Evolutionary conservation across 2,797 vertebrate species (phyloP).

Genomic region (Tapirus indicus): DNA sequence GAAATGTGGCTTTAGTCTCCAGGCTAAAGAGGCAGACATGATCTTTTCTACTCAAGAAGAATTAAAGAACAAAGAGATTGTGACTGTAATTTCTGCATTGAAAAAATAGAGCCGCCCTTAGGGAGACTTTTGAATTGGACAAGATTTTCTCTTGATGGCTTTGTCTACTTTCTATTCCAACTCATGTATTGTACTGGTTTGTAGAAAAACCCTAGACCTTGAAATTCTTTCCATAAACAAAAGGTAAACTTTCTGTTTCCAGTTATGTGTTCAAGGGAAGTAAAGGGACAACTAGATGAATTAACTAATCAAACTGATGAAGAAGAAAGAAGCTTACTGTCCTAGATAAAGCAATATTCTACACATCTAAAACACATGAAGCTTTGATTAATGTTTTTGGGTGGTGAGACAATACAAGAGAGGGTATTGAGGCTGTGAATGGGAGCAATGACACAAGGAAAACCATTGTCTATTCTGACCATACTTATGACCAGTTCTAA

Average conservation of each 20-base stretch:
- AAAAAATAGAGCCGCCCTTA: neutral
- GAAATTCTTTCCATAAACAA: neutral
- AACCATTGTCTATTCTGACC: neutral
- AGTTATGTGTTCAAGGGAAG: neutral
- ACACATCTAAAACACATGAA: neutral
- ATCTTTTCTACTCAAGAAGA: constrained; percentile 7
- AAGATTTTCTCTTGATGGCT: neutral
- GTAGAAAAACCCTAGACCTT: neutral
- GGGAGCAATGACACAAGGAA: neutral
- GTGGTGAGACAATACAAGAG: neutral
- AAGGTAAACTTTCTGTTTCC: constrained; percentile 21
- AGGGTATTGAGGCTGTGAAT: rapidly evolving
- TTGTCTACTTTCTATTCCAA: neutral
- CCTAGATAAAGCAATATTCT: neutral
- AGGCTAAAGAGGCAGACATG: neutral
- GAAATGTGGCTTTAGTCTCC: constrained; percentile 24
- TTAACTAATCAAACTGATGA: neutral
- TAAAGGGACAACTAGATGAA: neutral
- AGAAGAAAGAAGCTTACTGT: neutral
- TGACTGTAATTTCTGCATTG: neutral
- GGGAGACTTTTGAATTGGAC: neutral
- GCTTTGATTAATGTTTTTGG: neutral
- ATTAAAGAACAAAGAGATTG: neutral
- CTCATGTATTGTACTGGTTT: neutral
- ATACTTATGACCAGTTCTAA: neutral